Percentiles rank a stretch among this genome's conserved stretches.
phyloP scores from a whole-genome alignment of 2,113 vertebrate species.

The Tragelaphus buxtoni region DNA sequence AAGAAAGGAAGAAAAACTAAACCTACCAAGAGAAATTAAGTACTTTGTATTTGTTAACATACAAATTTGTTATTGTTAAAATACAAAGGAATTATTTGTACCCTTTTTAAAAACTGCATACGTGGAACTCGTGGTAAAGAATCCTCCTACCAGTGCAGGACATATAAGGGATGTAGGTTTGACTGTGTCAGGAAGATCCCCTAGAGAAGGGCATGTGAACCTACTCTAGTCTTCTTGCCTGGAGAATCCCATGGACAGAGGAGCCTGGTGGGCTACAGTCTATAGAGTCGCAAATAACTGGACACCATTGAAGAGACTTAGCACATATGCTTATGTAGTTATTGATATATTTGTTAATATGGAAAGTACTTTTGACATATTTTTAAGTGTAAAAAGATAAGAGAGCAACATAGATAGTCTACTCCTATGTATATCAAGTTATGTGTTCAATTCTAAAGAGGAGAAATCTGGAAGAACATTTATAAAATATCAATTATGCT shows the following conservation, averaged over 20 bases:
- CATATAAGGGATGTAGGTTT: not conserved
- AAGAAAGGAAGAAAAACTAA: not conserved
- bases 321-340: not conserved
- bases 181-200: not conserved
- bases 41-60: not conserved
- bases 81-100: not conserved
- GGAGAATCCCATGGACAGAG: not conserved
- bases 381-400: not conserved
- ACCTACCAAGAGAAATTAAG: not conserved
- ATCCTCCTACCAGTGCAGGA: not conserved
- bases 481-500: not conserved
- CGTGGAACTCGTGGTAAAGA: not conserved
- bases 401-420: not conserved
- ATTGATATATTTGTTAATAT: not conserved
- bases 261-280: not conserved
- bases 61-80: not conserved
- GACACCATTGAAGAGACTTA: not conserved
- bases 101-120: not conserved
- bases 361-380: not conserved
- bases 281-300: not conserved
- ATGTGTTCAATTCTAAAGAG: not conserved
- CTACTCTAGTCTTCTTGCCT: not conserved
- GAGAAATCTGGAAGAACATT: not conserved
- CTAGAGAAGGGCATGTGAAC: not conserved
- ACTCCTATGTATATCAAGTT: not conserved